These are phyloP conservation scores for Parthenolecanium corni DNA, from an alignment of 2,888 invertebrate genomes.

Conservation along the genomic window DNA sequence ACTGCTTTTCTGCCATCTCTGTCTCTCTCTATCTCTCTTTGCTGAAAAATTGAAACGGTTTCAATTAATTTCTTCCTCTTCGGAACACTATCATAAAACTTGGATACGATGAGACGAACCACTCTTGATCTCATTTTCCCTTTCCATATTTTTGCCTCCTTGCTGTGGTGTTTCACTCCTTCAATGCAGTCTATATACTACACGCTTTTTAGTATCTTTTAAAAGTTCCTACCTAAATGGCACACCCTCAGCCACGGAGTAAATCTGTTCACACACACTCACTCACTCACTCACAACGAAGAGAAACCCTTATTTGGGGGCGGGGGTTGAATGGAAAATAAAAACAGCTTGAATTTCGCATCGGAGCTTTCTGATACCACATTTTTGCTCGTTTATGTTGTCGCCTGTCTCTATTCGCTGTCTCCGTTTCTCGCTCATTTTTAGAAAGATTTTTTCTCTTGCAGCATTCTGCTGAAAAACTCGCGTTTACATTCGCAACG, in stretches of 20 bases:
- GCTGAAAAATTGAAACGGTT: constrained; percentile 23
- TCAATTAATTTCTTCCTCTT: constrained; percentile 29
- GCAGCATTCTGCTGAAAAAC: not conserved
- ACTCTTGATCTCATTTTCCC: constrained; percentile 22
- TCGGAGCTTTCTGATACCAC: constrained; percentile 27
- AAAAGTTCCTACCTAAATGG: constrained; percentile 22
- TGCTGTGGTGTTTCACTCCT: too few relatives aligned
- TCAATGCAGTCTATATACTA: too few relatives aligned
- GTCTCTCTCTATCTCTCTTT: not conserved
- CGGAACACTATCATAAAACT: constrained; percentile 27
- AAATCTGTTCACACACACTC: not conserved
- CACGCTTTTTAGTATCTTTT: constrained; percentile 20
- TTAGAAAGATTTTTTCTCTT: not conserved
- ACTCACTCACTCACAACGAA: not conserved
- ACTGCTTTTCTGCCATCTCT: not conserved
- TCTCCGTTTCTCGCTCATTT: too few relatives aligned
- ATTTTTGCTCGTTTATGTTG: constrained; percentile 21
- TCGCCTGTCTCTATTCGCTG: constrained; percentile 8
- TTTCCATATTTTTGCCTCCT: too few relatives aligned
- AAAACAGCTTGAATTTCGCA: constrained; percentile 27
- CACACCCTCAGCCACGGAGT: not conserved
- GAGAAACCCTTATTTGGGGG: not conserved
- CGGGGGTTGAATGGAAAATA: not conserved
- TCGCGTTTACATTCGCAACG: constrained; percentile 1
- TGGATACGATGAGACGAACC: constrained; percentile 20